Evolutionary conservation across 2,113 vertebrate species (phyloP), one percentile per base, ranked within the genome.

Genomic region (Anhinga anhinga): DNA sequence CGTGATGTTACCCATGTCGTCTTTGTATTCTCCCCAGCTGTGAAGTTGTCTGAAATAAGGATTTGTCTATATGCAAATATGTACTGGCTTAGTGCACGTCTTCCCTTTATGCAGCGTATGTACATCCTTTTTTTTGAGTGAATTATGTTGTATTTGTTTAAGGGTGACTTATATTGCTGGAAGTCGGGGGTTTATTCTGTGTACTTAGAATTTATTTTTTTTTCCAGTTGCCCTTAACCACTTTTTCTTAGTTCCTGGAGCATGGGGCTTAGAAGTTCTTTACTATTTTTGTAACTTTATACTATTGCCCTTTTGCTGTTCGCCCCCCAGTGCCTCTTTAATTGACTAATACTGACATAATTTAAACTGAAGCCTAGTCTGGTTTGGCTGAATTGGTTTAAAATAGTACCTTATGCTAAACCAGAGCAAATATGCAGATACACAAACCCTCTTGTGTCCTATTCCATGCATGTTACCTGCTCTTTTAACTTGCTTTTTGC

Each of bases 1-100:
- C 1, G 2, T 44, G 44, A 3, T 70, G 5, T 25, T 65, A 67
- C 36, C 29, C 15, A 1, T 27, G 34, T 15, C 2, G 0, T 58
- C 34, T 52, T 47, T 91, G 32, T 23, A 1, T 56, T 66, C 40
- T 73, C 38, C 23, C 23, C 83, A 87, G 61, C 77, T 65, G 36
- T 69, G 34, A 65, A 71, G 29, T 2, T 36, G 18, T 11, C 29
- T 27, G 42, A 90, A 88, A 61, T 32, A 1, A 18, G 59, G 55
- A 47, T 83, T 88, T 78, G 65, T 86, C 20, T 90, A 5, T 47
- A 90, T 0, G 8, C 65, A 95, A 93, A 95, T 52, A 7, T 1
- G 2, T 9, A 7, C 38, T 7, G 45, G 15, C 26, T 86, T 23
- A 30, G 42, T 29, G 6, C 34, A 9, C 1, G 0, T 21, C 62